Conservation (phyloP, 2,888 invertebrate species). For the Caenorhabditis plicata region DNA sequence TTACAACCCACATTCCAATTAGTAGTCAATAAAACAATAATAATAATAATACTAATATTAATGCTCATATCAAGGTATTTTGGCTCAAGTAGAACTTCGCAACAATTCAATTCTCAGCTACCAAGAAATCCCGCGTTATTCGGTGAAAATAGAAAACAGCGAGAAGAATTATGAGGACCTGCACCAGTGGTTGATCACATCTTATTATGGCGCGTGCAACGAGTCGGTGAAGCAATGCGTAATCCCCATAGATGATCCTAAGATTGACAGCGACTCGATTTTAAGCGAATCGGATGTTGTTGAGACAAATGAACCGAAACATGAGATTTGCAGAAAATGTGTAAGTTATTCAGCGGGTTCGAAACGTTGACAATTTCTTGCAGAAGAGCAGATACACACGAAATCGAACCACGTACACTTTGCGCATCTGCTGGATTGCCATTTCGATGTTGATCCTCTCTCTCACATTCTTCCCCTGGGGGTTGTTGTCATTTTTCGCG, state of each 20-base stretch:
- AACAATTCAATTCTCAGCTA: no score
- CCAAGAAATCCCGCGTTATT: no score
- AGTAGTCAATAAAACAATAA: no score
- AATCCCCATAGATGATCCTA: background rate
- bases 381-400: conserved; percentile 25
- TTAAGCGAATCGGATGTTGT: background rate
- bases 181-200: conserved; percentile 26
- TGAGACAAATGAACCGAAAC: conserved; percentile 5
- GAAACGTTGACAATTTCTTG: conserved; percentile 1
- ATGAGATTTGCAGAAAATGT: background rate
- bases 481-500: conserved; percentile 13
- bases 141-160: no score
- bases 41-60: no score
- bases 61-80: no score
- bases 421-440: conserved; percentile 21
- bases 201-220: conserved; percentile 27
- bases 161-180: conserved; percentile 15
- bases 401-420: conserved; percentile 16
- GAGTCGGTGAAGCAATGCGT: no score
- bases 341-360: background rate
- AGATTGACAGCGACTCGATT: conserved; percentile 3
- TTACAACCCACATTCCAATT: no score
- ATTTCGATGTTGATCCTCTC: conserved; percentile 14
- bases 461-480: conserved; percentile 19
- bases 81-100: no score